Conservation (phyloP, 2,888 invertebrate genomes). For the Agrochola macilenta region DNA sequence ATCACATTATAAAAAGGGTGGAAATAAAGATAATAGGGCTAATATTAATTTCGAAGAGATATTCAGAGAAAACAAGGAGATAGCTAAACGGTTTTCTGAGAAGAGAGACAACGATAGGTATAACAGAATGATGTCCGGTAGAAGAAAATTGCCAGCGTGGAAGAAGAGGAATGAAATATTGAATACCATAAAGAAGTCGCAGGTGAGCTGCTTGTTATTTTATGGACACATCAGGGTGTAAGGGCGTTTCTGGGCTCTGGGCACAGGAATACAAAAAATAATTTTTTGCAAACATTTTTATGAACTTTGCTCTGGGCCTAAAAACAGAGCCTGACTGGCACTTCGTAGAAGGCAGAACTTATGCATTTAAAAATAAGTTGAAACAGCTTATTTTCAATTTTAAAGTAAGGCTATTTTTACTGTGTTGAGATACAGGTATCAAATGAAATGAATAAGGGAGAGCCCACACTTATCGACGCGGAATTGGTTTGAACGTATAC, state of each 20-base stretch:
- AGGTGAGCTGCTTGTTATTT: constrained; percentile 76
- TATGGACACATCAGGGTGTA: not conserved
- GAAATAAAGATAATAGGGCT: constrained; percentile 89
- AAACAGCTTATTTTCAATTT: not conserved
- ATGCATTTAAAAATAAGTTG: not conserved
- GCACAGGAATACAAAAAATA: not conserved
- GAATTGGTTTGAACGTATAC: not conserved
- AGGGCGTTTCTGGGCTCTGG: not conserved
- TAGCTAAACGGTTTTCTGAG: constrained; percentile 91
- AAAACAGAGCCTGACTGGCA: not conserved
- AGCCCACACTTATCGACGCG: not conserved
- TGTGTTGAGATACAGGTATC: not conserved
- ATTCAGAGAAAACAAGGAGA: constrained; percentile 91
- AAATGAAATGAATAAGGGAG: not conserved
- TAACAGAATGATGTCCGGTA: constrained; percentile 91
- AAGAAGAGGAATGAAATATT: constrained; percentile 93
- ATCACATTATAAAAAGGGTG: constrained; percentile 92
- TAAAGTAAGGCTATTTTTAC: not conserved
- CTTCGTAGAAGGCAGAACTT: not conserved
- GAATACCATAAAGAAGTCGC: constrained; percentile 91
- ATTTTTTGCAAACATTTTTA: not conserved
- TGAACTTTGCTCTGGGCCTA: not conserved
- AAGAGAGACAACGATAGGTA: constrained; percentile 92
- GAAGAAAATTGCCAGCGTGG: constrained; percentile 94
- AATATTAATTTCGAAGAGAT: constrained; percentile 89